These are phyloP conservation scores for Stenotaenia linearis DNA, from an alignment of 2,888 invertebrate species.

Conservation along the genomic window DNA sequence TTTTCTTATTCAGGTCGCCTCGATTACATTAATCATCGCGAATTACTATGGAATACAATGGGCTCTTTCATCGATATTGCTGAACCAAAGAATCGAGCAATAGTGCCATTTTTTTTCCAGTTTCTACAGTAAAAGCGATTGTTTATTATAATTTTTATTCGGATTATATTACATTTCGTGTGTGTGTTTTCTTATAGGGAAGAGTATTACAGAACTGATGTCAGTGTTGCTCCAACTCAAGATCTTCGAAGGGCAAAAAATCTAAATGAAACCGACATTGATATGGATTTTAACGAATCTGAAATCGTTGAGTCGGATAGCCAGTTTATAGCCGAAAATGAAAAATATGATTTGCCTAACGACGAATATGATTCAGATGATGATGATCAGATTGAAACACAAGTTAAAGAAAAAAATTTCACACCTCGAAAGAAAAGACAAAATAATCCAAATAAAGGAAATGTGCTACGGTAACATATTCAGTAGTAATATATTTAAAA, in stretches of 20 bases:
- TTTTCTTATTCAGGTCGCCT: conserved; percentile 54
- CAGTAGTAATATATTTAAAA: not conserved
- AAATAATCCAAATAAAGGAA: conserved; percentile 29
- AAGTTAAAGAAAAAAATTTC: not conserved
- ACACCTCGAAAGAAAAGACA: not conserved
- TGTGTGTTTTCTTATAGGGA: no score
- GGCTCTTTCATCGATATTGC: conserved; percentile 64
- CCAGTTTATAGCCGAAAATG: not conserved
- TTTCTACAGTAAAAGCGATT: conserved; percentile 62
- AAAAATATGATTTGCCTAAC: no score
- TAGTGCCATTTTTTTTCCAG: conserved; percentile 70
- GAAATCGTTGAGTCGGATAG: not conserved
- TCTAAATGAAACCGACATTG: not conserved
- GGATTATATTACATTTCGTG: no score
- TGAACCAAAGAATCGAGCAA: conserved; percentile 72
- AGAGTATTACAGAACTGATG: conserved; percentile 58
- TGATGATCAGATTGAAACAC: conserved; percentile 40
- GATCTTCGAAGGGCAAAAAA: not conserved
- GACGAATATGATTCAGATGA: conserved; percentile 33
- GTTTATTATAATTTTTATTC: no score
- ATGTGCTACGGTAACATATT: not conserved
- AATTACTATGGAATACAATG: conserved; percentile 73
- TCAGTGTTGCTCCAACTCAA: conserved; percentile 51
- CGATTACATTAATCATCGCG: conserved; percentile 68
- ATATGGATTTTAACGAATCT: not conserved